A percentile compares a stretch with the other conserved stretches of the same genome.
Conservation (phyloP, 2,888 invertebrate genomes). For the Acrobasis consociella region DNA sequence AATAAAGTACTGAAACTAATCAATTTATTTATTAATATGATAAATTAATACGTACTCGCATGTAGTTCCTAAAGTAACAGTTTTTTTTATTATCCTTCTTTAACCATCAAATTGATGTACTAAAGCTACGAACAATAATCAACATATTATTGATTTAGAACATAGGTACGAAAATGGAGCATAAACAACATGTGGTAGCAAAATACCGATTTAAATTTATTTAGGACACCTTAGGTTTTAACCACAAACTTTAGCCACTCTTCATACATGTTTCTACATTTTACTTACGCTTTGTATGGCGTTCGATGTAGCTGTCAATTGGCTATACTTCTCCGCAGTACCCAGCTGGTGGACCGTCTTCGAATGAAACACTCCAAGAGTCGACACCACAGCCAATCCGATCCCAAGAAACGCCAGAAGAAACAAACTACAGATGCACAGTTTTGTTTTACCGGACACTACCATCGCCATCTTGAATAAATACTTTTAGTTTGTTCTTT, state of each 20-base stretch:
- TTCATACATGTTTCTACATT: neutral
- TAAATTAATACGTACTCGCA: too few relatives aligned
- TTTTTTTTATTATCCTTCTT: neutral
- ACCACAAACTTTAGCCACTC: too few relatives aligned
- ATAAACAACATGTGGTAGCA: too few relatives aligned
- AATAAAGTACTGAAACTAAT: too few relatives aligned
- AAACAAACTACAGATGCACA: constrained; percentile 58
- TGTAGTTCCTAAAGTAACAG: too few relatives aligned
- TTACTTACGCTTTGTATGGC: constrained; percentile 54
- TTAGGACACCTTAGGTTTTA: too few relatives aligned
- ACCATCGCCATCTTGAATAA: constrained; percentile 69
- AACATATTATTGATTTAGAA: too few relatives aligned
- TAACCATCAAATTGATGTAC: neutral
- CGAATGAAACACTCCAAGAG: constrained; percentile 46
- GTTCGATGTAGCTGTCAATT: constrained; percentile 46
- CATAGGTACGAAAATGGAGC: too few relatives aligned
- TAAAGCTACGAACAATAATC: too few relatives aligned
- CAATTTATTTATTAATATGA: too few relatives aligned
- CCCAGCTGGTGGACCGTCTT: constrained; percentile 45
- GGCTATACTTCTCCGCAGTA: constrained; percentile 64
- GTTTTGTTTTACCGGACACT: constrained; percentile 62
- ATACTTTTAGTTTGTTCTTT: constrained; percentile 13
- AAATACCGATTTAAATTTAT: too few relatives aligned
- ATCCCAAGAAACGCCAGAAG: constrained; percentile 60
- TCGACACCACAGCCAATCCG: constrained; percentile 59